A percentile compares a stretch with the other conserved stretches of the same genome.
phyloP scores from a whole-genome alignment of 1,140 invertebrate genomes.

The Diprion similis region DNA sequence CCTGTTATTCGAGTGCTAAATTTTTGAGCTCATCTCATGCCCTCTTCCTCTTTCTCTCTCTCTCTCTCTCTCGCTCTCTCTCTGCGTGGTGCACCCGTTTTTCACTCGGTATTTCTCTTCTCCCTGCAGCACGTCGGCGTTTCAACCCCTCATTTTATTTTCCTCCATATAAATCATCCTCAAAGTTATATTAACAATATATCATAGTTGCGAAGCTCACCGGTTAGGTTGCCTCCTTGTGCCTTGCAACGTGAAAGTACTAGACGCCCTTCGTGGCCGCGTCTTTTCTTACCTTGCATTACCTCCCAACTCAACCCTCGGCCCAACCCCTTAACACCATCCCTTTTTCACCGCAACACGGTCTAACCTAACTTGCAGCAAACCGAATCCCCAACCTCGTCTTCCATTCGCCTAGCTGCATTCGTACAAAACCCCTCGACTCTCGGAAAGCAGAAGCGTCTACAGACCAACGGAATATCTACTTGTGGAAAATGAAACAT shows the following conservation, averaged over 20 bases:
- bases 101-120: neutral
- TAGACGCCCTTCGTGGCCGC: neutral
- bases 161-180: conserved; percentile 38
- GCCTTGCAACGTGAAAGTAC: conserved; percentile 9
- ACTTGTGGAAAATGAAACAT: conserved; percentile 39
- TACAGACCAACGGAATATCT: neutral
- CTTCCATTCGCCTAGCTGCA: too few species aligned
- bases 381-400: too few species aligned
- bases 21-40: neutral
- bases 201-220: conserved; percentile 29
- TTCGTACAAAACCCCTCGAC: too few species aligned
- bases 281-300: conserved; percentile 5
- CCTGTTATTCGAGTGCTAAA: neutral
- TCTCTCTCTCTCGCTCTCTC: too few species aligned
- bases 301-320: neutral
- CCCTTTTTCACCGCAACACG: too few species aligned
- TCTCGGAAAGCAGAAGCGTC: neutral
- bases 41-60: neutral
- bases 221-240: conserved; percentile 14
- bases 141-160: neutral
- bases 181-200: conserved; percentile 47
- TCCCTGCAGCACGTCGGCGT: neutral
- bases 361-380: too few species aligned
- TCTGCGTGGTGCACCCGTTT: neutral
- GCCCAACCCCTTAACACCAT: too few species aligned